A percentile compares a stretch with the other conserved stretches of the same genome.
Conservation (phyloP, 2,113 vertebrate genomes). For the Peromyscus leucopus region DNA sequence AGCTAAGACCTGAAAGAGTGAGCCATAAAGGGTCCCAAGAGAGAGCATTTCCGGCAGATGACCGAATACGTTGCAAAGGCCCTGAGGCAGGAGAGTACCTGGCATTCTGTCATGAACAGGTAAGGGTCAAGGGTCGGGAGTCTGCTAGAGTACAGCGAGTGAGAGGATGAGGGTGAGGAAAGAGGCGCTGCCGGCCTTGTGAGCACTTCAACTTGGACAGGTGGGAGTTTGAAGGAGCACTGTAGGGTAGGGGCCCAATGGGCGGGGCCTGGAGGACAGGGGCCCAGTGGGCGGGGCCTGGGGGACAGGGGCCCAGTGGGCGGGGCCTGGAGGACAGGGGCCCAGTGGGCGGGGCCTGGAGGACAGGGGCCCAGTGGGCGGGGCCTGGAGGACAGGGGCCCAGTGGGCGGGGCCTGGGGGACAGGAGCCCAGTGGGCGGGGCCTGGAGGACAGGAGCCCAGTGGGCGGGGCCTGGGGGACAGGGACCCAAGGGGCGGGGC, state of each 20-base stretch:
- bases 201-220: background rate
- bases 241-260: background rate
- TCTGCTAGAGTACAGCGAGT: background rate
- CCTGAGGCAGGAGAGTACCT: background rate
- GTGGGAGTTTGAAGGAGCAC: background rate
- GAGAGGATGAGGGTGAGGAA: background rate
- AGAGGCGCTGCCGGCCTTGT: fast-evolving
- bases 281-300: too few relatives aligned
- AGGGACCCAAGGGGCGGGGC: background rate
- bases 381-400: too few relatives aligned
- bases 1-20: slow-evolving; percentile 27
- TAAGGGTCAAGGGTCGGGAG: too few relatives aligned
- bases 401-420: too few relatives aligned
- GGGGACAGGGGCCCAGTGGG: background rate
- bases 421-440: too few relatives aligned
- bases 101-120: background rate
- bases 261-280: background rate
- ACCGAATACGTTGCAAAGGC: background rate
- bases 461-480: background rate
- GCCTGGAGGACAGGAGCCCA: background rate
- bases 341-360: background rate
- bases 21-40: background rate
- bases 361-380: background rate
- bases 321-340: background rate
- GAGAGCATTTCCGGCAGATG: background rate